Evolutionary conservation across 2,888 invertebrate genomes (phyloP).

Genomic region (Macrosoma leucophasiata): DNA sequence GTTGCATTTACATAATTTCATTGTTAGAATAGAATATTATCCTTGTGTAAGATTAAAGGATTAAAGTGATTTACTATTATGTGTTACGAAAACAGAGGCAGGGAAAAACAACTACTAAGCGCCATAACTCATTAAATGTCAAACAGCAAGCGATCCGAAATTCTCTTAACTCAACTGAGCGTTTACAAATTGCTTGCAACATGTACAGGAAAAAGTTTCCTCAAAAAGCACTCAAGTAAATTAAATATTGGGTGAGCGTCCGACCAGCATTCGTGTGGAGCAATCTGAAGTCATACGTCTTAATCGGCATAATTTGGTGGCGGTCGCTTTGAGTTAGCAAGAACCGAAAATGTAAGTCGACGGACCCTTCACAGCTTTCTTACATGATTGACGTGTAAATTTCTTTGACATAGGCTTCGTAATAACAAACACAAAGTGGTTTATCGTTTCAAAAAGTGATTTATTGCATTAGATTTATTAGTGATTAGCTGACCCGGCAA

Average conservation of each 20-base stretch:
- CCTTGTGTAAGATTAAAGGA: no score
- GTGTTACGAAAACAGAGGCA: not conserved
- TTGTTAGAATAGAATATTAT: no score
- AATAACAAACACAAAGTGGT: no score
- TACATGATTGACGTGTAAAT: conserved; percentile 49
- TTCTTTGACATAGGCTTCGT: conserved; percentile 31
- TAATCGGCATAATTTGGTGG: conserved; percentile 68
- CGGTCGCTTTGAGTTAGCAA: conserved; percentile 58
- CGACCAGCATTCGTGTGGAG: conserved; percentile 50
- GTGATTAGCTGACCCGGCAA: no score
- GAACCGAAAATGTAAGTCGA: conserved; percentile 48
- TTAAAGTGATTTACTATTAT: no score
- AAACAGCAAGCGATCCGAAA: conserved; percentile 46
- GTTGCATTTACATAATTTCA: no score
- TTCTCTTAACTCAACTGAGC: conserved; percentile 61
- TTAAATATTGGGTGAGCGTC: conserved; percentile 67
- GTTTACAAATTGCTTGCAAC: conserved; percentile 68
- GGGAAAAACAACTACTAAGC: conserved; percentile 10
- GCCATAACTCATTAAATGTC: conserved; percentile 35
- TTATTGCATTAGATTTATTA: no score
- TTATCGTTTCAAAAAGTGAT: no score
- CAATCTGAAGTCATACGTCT: conserved; percentile 66
- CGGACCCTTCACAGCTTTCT: conserved; percentile 51
- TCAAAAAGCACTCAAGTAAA: conserved; percentile 71
- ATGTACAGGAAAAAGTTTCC: conserved; percentile 59